Conservation (phyloP, 2,113 vertebrate species). For the Salminus brasiliensis region DNA sequence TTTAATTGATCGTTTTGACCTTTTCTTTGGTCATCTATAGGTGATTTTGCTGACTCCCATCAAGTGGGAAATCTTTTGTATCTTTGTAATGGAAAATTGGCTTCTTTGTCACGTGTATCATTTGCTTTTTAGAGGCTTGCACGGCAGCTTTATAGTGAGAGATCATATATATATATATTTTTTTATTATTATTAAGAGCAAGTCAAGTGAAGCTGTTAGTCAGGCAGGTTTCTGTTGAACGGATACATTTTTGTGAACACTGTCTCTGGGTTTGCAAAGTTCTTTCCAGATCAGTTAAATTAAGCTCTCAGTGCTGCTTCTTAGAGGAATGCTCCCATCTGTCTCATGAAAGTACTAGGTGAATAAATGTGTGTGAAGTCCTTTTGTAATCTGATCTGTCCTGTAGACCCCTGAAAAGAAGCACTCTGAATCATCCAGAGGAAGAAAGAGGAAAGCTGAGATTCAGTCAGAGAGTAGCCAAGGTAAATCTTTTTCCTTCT, state of each 20-base stretch:
- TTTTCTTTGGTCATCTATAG: background rate
- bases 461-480: constrained; percentile 97
- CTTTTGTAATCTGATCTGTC: constrained; percentile 41
- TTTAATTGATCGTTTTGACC: background rate
- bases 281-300: no score
- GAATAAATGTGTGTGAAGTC: background rate
- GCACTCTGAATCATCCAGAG: constrained; percentile 90
- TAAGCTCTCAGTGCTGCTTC: background rate
- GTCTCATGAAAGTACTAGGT: background rate
- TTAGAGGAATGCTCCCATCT: background rate
- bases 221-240: no score
- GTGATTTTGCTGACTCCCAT: background rate
- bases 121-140: no score
- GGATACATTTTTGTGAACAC: no score
- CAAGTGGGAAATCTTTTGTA: background rate
- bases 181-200: no score
- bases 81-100: no score
- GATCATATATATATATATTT: no score
- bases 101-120: no score
- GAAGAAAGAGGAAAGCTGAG: constrained; percentile 97
- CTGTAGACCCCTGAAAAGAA: constrained; percentile 97
- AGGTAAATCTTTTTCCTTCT: constrained; percentile 74
- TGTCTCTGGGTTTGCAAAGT: no score
- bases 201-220: no score
- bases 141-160: no score